Conservation (phyloP, 1,140 invertebrate species). For the Sinella curviseta region DNA sequence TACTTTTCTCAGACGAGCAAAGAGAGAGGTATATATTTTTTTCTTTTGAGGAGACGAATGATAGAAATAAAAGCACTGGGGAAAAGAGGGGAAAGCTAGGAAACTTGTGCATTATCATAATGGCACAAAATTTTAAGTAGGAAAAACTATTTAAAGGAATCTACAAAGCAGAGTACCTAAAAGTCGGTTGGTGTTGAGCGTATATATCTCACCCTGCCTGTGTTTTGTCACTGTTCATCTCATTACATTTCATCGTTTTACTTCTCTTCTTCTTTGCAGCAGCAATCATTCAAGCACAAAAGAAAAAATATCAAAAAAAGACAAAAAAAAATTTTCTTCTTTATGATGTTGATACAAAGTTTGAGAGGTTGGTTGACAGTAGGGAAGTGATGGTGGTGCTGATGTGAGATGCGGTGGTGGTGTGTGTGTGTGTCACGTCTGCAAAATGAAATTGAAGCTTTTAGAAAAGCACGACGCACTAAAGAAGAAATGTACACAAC, state of each 20-base stretch:
- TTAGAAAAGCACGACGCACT: background rate
- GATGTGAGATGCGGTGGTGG: background rate
- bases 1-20: too few species aligned
- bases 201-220: too few species aligned
- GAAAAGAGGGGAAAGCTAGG: background rate
- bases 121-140: background rate
- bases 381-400: background rate
- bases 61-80: background rate
- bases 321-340: slow-evolving; percentile 4
- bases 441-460: slow-evolving; percentile 17
- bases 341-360: slow-evolving; percentile 5
- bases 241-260: background rate
- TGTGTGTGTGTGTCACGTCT: slow-evolving; percentile 8
- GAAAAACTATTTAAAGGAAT: background rate
- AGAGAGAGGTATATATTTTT: too few species aligned
- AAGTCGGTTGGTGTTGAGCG: too few species aligned
- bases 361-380: background rate
- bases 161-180: background rate
- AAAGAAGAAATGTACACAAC: background rate
- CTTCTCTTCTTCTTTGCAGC: slow-evolving; percentile 10
- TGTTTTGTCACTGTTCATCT: too few species aligned
- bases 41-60: background rate
- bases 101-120: slow-evolving; percentile 8
- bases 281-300: background rate
- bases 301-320: slow-evolving; percentile 18